Conservation (phyloP, 2,888 invertebrate species). For the Cheilosia grossa region DNA sequence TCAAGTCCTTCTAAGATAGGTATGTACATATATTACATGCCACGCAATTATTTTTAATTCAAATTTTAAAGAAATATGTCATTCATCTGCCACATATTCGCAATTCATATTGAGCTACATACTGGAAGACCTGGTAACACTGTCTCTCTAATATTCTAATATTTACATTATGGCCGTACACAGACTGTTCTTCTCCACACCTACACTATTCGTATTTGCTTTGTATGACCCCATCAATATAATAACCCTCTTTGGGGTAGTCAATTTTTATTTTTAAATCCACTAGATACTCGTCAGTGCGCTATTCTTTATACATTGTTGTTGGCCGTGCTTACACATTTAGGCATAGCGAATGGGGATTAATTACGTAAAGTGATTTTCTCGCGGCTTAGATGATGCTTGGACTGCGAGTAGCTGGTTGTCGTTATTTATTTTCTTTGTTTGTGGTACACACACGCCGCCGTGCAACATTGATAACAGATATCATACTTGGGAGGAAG, state of each 20-base stretch:
- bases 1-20: too few species aligned
- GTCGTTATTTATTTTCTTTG: too few species aligned
- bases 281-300: background rate
- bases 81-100: too few species aligned
- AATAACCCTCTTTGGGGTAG: slow-evolving; percentile 17
- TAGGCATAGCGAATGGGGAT: slow-evolving; percentile 23
- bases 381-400: slow-evolving; percentile 38
- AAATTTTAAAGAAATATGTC: too few species aligned
- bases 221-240: slow-evolving; percentile 26
- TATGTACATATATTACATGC: too few species aligned
- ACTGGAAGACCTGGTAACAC: background rate
- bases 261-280: background rate
- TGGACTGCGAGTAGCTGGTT: too few species aligned
- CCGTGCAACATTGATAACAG: slow-evolving; percentile 21
- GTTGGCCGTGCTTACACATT: slow-evolving; percentile 18
- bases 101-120: too few species aligned
- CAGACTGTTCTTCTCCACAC: slow-evolving; percentile 17
- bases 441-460: background rate
- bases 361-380: slow-evolving; percentile 61
- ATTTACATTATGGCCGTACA: background rate
- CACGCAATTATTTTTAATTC: too few species aligned
- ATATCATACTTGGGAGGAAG: background rate
- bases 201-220: slow-evolving; percentile 15
- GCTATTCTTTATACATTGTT: slow-evolving; percentile 14
- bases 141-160: too few species aligned